These are phyloP conservation scores for Poeciliopsis occidentalis DNA, from an alignment of 2,113 vertebrate genomes.

Conservation along the genomic window DNA sequence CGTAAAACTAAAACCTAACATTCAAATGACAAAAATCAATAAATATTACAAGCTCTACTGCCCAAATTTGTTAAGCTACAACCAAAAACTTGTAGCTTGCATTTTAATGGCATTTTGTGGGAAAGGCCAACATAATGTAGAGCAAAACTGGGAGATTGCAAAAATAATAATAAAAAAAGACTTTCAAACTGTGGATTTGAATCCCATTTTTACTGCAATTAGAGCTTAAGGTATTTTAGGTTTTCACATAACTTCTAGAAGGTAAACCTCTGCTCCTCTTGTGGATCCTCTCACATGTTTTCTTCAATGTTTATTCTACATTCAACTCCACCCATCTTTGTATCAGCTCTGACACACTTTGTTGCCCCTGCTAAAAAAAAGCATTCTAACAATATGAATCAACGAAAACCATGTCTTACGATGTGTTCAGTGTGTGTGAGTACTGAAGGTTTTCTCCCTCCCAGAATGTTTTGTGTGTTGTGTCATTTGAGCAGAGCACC, in stretches of 20 bases:
- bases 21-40: too few relatives aligned
- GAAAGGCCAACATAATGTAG: not conserved
- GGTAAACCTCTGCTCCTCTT: not conserved
- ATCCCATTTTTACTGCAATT: not conserved
- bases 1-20: constrained; percentile 19
- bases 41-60: constrained; percentile 70
- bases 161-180: not conserved
- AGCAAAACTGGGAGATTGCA: not conserved
- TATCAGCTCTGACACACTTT: too few relatives aligned
- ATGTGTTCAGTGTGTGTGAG: too few relatives aligned
- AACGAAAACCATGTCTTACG: too few relatives aligned
- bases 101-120: not conserved
- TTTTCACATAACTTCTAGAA: not conserved
- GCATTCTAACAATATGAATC: too few relatives aligned
- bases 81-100: not conserved
- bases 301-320: not conserved
- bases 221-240: not conserved
- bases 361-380: too few relatives aligned
- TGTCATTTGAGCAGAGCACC: too few relatives aligned
- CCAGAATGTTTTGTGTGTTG: too few relatives aligned
- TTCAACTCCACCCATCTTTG: too few relatives aligned
- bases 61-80: constrained; percentile 55
- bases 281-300: not conserved
- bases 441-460: too few relatives aligned
- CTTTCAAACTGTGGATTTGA: not conserved